These are phyloP conservation scores for Delia radicum DNA, from an alignment of 1,140 invertebrate species.

Conservation along the genomic window DNA sequence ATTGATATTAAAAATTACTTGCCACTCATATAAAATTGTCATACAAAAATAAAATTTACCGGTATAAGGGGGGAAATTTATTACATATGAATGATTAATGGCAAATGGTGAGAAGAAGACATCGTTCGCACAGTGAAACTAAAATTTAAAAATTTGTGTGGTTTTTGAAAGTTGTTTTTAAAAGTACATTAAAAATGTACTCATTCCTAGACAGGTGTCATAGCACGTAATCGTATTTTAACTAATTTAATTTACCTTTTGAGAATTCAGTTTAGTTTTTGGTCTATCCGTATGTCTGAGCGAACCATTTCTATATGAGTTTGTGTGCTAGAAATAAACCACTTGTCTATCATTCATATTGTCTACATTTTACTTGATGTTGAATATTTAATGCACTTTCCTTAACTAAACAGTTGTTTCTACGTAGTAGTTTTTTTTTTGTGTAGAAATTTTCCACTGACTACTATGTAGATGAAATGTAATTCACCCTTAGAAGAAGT, in stretches of 20 bases:
- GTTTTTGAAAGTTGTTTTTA: not conserved
- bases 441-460: no score
- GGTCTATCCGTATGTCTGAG: not conserved
- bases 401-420: not conserved
- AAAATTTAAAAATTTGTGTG: not conserved
- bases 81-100: not conserved
- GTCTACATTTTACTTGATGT: not conserved
- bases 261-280: not conserved
- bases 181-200: not conserved
- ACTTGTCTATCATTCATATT: not conserved
- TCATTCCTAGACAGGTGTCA: not conserved
- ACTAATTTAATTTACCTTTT: conserved; percentile 20
- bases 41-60: not conserved
- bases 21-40: not conserved
- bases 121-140: not conserved
- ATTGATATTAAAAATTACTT: not conserved
- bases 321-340: no score
- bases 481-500: not conserved
- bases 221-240: conserved; percentile 14
- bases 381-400: conserved; percentile 17
- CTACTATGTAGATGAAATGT: not conserved
- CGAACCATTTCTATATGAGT: no score
- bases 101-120: not conserved
- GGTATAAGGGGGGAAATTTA: not conserved
- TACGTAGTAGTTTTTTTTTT: not conserved